phyloP scores from a whole-genome alignment of 1,140 invertebrate species.

The Microplitis mediator region DNA sequence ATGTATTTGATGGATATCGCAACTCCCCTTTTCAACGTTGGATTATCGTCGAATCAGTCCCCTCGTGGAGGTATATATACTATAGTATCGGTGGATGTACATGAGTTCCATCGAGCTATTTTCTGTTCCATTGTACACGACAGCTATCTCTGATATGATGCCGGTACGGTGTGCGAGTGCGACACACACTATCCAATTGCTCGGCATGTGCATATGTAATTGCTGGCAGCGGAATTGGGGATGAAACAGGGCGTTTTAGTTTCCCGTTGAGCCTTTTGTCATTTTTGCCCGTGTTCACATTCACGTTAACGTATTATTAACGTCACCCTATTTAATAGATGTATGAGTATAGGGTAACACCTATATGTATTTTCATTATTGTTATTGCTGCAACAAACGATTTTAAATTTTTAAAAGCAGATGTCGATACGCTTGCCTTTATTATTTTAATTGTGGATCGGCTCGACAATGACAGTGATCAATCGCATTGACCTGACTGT shows the following conservation, averaged over 20 bases:
- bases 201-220: slow-evolving; percentile 11
- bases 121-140: neutral
- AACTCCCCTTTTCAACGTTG: too few relatives aligned
- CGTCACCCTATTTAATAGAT: neutral
- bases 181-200: neutral
- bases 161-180: too few relatives aligned
- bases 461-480: neutral
- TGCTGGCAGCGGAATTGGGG: slow-evolving; percentile 2
- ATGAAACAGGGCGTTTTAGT: slow-evolving; percentile 9
- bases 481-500: neutral
- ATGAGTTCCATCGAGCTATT: neutral
- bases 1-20: too few relatives aligned
- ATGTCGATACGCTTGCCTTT: neutral
- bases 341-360: neutral
- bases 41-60: neutral
- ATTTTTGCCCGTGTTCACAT: neutral
- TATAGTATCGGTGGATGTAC: neutral
- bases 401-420: neutral
- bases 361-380: neutral
- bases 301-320: neutral
- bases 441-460: neutral
- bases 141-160: neutral
- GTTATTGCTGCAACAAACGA: neutral
- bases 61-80: neutral
- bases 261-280: neutral